Conservation (phyloP, 2,797 vertebrate species). For the Vultur gryphus region DNA sequence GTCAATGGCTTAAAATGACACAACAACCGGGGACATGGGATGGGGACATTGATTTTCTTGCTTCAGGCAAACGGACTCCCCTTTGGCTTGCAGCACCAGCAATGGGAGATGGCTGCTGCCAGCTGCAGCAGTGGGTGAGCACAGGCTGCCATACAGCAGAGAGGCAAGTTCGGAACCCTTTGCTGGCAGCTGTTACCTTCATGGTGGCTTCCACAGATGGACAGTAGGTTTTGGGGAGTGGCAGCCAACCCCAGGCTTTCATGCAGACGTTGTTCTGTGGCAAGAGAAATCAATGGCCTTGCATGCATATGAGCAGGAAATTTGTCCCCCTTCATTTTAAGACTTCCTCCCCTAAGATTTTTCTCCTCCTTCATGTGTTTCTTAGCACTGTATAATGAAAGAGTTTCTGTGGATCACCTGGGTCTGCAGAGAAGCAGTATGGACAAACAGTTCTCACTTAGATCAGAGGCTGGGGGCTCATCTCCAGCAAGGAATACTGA, state of each 20-base stretch:
- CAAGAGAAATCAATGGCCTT: background rate
- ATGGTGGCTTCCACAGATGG: background rate
- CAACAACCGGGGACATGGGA: background rate
- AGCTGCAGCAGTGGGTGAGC: background rate
- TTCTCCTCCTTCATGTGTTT: background rate
- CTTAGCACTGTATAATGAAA: background rate
- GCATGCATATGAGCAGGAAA: background rate
- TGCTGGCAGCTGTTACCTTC: background rate
- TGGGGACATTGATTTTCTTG: background rate
- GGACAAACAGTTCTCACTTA: background rate
- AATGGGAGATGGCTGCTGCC: background rate
- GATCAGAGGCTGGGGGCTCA: background rate
- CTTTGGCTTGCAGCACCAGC: background rate
- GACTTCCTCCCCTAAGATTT: background rate
- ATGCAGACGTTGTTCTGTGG: background rate
- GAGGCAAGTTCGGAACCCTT: background rate
- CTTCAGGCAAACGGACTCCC: background rate
- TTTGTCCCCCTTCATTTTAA: background rate
- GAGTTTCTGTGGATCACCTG: background rate
- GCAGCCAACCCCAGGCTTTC: background rate
- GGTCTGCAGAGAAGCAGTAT: background rate
- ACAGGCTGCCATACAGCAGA: background rate
- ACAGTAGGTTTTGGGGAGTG: background rate
- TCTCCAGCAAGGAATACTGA: background rate
- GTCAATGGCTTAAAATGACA: fast-evolving